Evolutionary conservation across 2,113 vertebrate genomes (phyloP).

Genomic region (Polypterus senegalus): DNA sequence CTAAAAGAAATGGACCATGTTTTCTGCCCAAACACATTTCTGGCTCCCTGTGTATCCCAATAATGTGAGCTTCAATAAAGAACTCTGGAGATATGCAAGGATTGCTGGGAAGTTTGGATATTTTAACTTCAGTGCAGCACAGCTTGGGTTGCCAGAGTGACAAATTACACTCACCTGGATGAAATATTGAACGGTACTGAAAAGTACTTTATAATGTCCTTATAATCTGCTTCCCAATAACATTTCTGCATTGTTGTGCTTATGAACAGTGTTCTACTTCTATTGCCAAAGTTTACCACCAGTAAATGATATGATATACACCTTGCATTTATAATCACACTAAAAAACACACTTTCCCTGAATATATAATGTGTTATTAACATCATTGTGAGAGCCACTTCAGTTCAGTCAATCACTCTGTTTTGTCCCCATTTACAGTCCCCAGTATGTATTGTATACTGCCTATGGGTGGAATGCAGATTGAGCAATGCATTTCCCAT

Average conservation of each 20-base stretch:
- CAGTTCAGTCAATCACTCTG: no score
- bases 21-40: background rate
- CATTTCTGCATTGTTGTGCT: constrained; percentile 26
- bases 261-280: constrained; percentile 16
- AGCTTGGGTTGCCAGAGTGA: constrained; percentile 38
- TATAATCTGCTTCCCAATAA: constrained; percentile 39
- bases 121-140: constrained; percentile 20
- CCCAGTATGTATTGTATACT: no score
- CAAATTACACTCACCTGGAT: constrained; percentile 41
- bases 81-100: background rate
- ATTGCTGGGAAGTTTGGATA: constrained; percentile 11
- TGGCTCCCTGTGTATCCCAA: background rate
- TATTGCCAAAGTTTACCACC: no score
- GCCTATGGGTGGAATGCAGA: no score
- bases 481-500: no score
- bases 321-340: no score
- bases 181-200: constrained; percentile 36
- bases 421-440: no score
- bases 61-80: background rate
- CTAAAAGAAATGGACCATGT: background rate
- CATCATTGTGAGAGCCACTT: no score
- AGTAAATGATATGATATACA: no score
- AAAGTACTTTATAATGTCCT: constrained; percentile 24
- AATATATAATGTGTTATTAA: no score
- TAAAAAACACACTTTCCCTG: no score